phyloP scores from a whole-genome alignment of 2,797 vertebrate species.

The Bryconaethiops microstoma region DNA sequence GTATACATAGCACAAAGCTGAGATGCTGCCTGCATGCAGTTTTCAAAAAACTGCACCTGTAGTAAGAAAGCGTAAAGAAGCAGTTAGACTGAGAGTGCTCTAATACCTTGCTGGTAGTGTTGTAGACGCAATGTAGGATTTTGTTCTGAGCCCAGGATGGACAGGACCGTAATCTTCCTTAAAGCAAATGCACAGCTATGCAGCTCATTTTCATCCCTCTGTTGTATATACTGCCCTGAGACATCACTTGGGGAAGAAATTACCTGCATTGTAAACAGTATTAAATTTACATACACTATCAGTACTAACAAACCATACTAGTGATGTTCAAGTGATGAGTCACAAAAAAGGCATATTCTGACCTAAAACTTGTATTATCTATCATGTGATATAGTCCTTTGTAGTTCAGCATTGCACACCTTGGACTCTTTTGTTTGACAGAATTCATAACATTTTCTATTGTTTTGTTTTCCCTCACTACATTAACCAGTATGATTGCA shows the following conservation, averaged over 20 bases:
- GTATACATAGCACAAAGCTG: background rate
- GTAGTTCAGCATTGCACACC: too few species aligned
- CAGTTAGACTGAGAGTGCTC: background rate
- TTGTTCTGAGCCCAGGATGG: conserved; percentile 69
- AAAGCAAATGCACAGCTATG: conserved; percentile 71
- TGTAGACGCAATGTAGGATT: conserved; percentile 66
- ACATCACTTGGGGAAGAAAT: conserved; percentile 75
- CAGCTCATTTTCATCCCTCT: conserved; percentile 72
- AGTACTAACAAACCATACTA: background rate
- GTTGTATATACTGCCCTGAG: conserved; percentile 71
- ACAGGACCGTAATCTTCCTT: conserved; percentile 74
- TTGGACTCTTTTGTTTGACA: too few species aligned
- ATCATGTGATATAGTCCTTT: too few species aligned
- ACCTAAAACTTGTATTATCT: too few species aligned
- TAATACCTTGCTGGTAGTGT: conserved; percentile 73
- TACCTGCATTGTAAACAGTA: conserved; percentile 63
- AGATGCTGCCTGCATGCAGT: background rate
- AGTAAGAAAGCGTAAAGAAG: background rate
- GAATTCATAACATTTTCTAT: too few species aligned
- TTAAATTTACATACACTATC: background rate
- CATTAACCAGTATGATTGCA: too few species aligned
- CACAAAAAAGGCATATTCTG: too few species aligned
- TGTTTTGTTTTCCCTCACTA: too few species aligned
- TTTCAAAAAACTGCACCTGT: background rate
- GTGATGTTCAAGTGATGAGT: too few species aligned